phyloP scores from a whole-genome alignment of 2,888 invertebrate genomes.

The Apodemia mormo region DNA sequence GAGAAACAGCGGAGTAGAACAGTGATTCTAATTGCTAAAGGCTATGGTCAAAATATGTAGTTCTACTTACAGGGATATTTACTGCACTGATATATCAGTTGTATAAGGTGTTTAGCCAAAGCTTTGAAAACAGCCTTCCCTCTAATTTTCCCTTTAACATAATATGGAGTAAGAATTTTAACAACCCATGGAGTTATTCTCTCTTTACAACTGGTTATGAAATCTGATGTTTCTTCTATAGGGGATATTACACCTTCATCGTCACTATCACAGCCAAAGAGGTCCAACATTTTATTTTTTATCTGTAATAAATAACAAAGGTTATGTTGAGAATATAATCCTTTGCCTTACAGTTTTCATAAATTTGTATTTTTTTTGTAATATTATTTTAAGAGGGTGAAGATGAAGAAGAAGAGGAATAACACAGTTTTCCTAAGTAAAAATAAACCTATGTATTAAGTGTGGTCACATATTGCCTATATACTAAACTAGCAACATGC shows the following conservation, averaged over 20 bases:
- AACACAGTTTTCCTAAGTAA: too few relatives aligned
- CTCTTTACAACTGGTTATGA: slow-evolving; percentile 78
- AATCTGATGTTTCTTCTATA: slow-evolving; percentile 73
- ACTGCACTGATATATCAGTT: slow-evolving; percentile 79
- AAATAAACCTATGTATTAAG: too few relatives aligned
- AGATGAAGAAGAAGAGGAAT: too few relatives aligned
- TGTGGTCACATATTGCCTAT: too few relatives aligned
- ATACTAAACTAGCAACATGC: too few relatives aligned
- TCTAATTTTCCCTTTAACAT: slow-evolving; percentile 80
- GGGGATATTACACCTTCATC: slow-evolving; percentile 78
- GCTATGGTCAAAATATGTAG: slow-evolving; percentile 13
- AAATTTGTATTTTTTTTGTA: too few relatives aligned
- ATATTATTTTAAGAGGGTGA: too few relatives aligned
- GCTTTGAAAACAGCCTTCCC: slow-evolving; percentile 83
- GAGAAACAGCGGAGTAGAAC: neutral
- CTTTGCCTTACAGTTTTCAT: too few relatives aligned
- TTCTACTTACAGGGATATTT: slow-evolving; percentile 75
- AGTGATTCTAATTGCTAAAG: neutral
- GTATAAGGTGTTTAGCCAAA: slow-evolving; percentile 82
- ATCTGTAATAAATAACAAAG: slow-evolving; percentile 53
- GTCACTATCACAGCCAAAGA: slow-evolving; percentile 79
- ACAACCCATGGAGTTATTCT: slow-evolving; percentile 84
- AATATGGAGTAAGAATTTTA: slow-evolving; percentile 82
- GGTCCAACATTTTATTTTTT: slow-evolving; percentile 60
- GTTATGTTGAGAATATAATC: neutral